Conservation (phyloP, 2,113 vertebrate species). For the Rissa tridactyla region DNA sequence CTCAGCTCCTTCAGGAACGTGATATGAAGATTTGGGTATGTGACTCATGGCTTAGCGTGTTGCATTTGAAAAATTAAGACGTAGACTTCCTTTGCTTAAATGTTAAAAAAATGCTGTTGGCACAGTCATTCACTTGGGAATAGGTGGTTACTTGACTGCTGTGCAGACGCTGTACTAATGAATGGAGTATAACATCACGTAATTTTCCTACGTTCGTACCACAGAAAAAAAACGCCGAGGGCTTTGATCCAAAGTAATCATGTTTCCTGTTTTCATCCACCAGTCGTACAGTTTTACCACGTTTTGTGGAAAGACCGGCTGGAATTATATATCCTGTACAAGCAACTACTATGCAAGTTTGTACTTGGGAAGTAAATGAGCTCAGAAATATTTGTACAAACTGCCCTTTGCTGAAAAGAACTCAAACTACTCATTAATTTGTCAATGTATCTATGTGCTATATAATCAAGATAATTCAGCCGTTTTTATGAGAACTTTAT, state of each 20-base stretch:
- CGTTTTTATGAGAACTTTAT: slow-evolving; percentile 42
- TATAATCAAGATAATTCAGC: background rate
- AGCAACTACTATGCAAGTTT: background rate
- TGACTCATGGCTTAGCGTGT: background rate
- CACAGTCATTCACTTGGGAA: background rate
- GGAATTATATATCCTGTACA: background rate
- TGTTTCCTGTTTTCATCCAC: background rate
- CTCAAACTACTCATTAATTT: background rate
- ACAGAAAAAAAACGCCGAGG: background rate
- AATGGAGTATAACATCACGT: background rate
- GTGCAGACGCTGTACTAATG: background rate
- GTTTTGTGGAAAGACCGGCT: background rate
- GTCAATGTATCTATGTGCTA: background rate
- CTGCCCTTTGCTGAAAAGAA: slow-evolving; percentile 11
- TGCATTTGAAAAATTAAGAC: background rate
- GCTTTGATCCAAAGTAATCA: background rate
- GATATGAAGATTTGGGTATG: background rate
- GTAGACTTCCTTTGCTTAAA: background rate
- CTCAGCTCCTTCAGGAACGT: background rate
- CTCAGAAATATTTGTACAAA: background rate
- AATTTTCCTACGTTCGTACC: background rate
- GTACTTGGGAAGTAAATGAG: background rate
- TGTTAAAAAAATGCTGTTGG: background rate
- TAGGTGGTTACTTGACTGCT: background rate
- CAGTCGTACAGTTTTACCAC: background rate